Conservation (phyloP, 2,113 vertebrate species). For the Crypturellus undulatus region DNA sequence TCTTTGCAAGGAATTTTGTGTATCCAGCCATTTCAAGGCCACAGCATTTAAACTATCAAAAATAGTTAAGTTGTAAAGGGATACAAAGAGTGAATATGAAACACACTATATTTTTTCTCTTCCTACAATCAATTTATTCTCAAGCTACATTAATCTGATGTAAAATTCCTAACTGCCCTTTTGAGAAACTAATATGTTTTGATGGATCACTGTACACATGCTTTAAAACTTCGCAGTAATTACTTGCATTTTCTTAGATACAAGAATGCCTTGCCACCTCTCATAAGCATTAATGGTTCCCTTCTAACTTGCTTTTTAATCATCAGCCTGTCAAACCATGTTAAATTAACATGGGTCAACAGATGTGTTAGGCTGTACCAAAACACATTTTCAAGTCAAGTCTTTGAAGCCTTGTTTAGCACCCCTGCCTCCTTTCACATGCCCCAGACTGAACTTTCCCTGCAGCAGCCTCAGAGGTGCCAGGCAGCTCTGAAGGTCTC, state of each 20-base stretch:
- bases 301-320: constrained; percentile 10
- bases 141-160: background rate
- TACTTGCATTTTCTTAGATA: background rate
- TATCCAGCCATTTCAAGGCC: background rate
- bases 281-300: background rate
- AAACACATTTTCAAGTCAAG: constrained; percentile 35
- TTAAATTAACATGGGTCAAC: constrained; percentile 18
- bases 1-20: background rate
- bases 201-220: background rate
- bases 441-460: constrained; percentile 26
- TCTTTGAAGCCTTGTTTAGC: background rate
- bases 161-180: background rate
- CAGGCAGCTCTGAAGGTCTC: constrained; percentile 7
- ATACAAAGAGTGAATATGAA: background rate
- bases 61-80: background rate
- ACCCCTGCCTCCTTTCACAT: constrained; percentile 18
- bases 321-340: background rate
- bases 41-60: background rate
- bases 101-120: background rate
- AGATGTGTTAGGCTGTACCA: background rate
- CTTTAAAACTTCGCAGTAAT: background rate
- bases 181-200: background rate
- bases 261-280: background rate
- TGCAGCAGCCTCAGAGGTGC: background rate
- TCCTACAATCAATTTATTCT: background rate